phyloP scores from a whole-genome alignment of 2,888 invertebrate species.

The Eubasilissa splendida region DNA sequence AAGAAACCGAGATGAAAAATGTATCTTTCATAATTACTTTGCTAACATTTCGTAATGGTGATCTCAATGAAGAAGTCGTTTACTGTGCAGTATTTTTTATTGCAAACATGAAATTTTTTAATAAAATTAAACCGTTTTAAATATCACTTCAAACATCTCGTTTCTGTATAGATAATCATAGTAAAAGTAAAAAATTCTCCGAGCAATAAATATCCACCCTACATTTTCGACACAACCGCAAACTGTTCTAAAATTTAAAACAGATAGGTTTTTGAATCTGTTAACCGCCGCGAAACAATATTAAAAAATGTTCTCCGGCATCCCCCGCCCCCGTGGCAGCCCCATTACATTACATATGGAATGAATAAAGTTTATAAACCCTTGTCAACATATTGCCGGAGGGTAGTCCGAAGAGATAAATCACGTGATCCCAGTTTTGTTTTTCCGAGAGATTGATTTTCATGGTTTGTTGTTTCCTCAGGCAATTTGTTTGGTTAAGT shows the following conservation, averaged over 20 bases:
- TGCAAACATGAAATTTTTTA: too few species aligned
- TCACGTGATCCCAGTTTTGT: conserved; percentile 56
- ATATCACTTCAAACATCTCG: too few species aligned
- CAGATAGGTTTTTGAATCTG: conserved; percentile 38
- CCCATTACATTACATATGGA: conserved; percentile 27
- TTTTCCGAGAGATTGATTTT: conserved; percentile 59
- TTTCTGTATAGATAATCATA: too few species aligned
- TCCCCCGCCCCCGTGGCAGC: neutral
- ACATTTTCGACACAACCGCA: neutral
- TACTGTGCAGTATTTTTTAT: too few species aligned
- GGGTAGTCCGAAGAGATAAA: conserved; percentile 50
- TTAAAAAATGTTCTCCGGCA: neutral
- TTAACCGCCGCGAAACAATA: conserved; percentile 25
- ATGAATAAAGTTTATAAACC: conserved; percentile 57
- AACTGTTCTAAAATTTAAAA: conserved; percentile 36
- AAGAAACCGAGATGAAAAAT: too few species aligned
- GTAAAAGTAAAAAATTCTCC: neutral
- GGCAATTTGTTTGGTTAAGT: conserved; percentile 54
- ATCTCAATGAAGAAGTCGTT: too few species aligned
- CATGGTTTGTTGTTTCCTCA: conserved; percentile 56
- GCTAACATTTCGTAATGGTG: too few species aligned
- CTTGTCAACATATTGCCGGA: conserved; percentile 55
- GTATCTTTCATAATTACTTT: too few species aligned
- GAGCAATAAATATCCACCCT: conserved; percentile 19
- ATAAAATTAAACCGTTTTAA: too few species aligned